These are phyloP conservation scores for Mamestra configurata DNA, from an alignment of 1,140 invertebrate genomes.

Conservation along the genomic window DNA sequence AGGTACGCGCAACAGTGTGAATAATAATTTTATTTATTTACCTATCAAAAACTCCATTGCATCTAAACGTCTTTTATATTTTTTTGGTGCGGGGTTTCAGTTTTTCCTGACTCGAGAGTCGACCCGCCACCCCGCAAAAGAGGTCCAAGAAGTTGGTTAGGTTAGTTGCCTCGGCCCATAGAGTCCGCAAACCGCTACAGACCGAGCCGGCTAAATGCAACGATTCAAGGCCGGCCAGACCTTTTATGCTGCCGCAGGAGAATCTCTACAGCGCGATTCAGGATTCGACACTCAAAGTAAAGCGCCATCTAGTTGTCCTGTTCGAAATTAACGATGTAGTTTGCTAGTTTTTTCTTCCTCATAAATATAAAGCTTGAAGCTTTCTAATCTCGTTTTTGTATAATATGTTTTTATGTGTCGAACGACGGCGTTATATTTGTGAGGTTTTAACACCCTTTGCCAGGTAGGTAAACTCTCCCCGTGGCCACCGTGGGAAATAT, in stretches of 20 bases:
- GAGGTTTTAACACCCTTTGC: background rate
- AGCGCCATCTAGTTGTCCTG: constrained; percentile 64
- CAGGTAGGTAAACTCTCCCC: constrained; percentile 9
- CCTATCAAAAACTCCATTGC: constrained; percentile 14
- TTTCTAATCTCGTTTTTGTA: background rate
- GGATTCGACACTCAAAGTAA: background rate
- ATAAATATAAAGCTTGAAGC: constrained; percentile 5
- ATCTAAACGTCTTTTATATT: background rate
- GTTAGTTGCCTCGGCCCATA: constrained; percentile 81
- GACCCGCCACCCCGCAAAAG: constrained; percentile 83
- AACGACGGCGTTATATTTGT: background rate
- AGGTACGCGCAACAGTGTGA: too few species aligned
- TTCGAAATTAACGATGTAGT: background rate
- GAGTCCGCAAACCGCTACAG: constrained; percentile 64
- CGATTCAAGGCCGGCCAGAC: rapidly evolving
- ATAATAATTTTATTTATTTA: background rate
- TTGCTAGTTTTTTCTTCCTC: background rate
- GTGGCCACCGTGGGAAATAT: background rate
- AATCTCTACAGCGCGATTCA: constrained; percentile 63
- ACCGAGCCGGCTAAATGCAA: constrained; percentile 78
- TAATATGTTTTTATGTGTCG: background rate
- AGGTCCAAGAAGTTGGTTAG: constrained; percentile 85
- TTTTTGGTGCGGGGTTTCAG: constrained; percentile 77
- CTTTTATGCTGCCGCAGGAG: constrained; percentile 44
- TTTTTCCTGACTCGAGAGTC: constrained; percentile 84